A percentile compares a stretch with the other conserved stretches of the same genome.
Evolutionary conservation across 1,140 invertebrate genomes (phyloP).

Genomic region (Brachionus asplanchnoidis): DNA sequence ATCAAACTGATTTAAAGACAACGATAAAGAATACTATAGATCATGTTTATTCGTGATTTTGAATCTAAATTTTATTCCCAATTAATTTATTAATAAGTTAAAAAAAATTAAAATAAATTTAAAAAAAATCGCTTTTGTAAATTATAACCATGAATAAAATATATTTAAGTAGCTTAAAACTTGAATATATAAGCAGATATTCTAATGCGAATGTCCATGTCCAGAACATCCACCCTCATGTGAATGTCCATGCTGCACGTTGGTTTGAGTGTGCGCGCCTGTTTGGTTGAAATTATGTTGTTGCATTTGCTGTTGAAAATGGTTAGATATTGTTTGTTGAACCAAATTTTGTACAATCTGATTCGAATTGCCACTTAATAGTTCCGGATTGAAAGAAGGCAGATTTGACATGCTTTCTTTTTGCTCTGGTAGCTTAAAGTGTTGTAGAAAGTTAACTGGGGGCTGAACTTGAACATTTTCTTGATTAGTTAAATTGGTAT

Average conservation of each 20-base stretch:
- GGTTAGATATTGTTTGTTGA: conserved; percentile 27
- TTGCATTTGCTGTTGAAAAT: background rate
- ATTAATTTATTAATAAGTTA: background rate
- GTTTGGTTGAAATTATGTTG: background rate
- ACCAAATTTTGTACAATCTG: conserved; percentile 33
- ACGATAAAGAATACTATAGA: no score
- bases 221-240: background rate
- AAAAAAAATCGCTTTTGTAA: background rate
- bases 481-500: background rate
- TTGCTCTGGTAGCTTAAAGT: background rate
- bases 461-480: background rate
- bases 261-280: background rate
- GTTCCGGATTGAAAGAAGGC: background rate
- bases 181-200: background rate
- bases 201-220: conserved; percentile 36
- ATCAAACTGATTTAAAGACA: no score
- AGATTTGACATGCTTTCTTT: background rate
- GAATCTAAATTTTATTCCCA: background rate
- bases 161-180: background rate
- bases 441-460: background rate
- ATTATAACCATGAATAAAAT: conserved; percentile 15
- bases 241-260: background rate
- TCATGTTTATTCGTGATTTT: background rate
- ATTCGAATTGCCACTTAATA: conserved; percentile 2
- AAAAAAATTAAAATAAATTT: background rate